These are phyloP conservation scores for Anaspis maculata DNA, from an alignment of 2,888 invertebrate species.

Conservation along the genomic window DNA sequence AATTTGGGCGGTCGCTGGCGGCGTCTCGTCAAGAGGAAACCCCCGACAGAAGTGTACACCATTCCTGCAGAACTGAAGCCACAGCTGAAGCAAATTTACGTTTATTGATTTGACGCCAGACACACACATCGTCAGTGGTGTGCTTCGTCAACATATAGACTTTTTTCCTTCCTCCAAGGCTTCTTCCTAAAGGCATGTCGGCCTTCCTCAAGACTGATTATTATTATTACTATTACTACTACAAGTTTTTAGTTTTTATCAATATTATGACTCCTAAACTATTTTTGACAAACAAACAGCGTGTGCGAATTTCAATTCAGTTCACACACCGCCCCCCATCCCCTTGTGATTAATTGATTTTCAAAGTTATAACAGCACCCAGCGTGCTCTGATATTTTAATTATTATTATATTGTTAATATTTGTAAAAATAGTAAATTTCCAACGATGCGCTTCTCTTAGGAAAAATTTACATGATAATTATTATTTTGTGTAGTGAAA, in stretches of 20 bases:
- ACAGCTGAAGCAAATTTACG: slow-evolving; percentile 82
- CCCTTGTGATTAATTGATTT: slow-evolving; percentile 23
- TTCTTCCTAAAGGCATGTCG: slow-evolving; percentile 17
- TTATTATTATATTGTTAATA: no score
- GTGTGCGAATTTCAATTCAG: neutral
- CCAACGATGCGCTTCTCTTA: slow-evolving; percentile 23
- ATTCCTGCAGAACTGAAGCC: slow-evolving; percentile 82
- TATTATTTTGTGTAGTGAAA: slow-evolving; percentile 12
- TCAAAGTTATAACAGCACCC: slow-evolving; percentile 18
- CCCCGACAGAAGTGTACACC: slow-evolving; percentile 70
- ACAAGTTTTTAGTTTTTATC: slow-evolving; percentile 8
- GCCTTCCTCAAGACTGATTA: slow-evolving; percentile 38
- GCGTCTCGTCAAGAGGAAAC: slow-evolving; percentile 76
- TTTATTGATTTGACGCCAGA: slow-evolving; percentile 54
- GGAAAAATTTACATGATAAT: slow-evolving; percentile 19
- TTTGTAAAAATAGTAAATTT: slow-evolving; percentile 16
- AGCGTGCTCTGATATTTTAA: slow-evolving; percentile 17
- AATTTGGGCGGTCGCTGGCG: slow-evolving; percentile 81
- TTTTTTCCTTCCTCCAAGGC: slow-evolving; percentile 13
- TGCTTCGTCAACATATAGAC: slow-evolving; percentile 6
- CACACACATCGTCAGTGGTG: slow-evolving; percentile 3
- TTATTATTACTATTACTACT: no score
- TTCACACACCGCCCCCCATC: slow-evolving; percentile 8
- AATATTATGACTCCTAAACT: slow-evolving; percentile 9
- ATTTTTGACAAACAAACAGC: slow-evolving; percentile 1